phyloP scores from a whole-genome alignment of 2,113 vertebrate genomes.

The Sterrhoptilus dennistouni region DNA sequence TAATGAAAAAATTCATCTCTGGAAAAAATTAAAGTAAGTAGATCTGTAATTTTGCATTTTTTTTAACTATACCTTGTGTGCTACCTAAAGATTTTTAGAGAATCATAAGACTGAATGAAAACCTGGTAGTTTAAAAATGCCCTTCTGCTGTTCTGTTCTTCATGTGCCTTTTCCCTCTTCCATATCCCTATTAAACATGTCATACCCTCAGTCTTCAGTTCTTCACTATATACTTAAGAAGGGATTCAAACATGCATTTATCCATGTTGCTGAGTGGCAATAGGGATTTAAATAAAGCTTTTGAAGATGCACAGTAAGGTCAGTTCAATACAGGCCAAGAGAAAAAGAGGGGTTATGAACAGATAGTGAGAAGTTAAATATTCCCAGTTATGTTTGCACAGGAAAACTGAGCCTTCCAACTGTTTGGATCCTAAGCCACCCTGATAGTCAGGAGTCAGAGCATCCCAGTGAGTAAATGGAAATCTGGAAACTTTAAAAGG shows the following conservation, averaged over 20 bases:
- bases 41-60: not conserved
- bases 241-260: not conserved
- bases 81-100: not conserved
- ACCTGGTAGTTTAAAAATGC: not conserved
- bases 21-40: not conserved
- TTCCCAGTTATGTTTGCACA: not conserved
- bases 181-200: not conserved
- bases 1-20: not conserved
- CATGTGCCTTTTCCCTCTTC: not conserved
- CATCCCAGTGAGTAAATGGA: not conserved
- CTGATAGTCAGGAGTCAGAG: not conserved
- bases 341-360: not conserved
- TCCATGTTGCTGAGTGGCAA: not conserved
- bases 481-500: not conserved
- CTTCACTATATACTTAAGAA: not conserved
- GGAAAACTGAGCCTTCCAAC: not conserved
- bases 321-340: not conserved
- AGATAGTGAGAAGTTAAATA: not conserved
- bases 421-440: not conserved
- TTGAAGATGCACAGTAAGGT: not conserved
- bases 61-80: not conserved
- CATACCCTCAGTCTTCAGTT: not conserved
- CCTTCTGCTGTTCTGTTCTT: not conserved
- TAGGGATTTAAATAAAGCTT: not conserved
- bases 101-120: not conserved